Base-by-base conservation (phyloP, 2,113 vertebrate genomes). In the Trichomycterus rosablanca region DNA sequence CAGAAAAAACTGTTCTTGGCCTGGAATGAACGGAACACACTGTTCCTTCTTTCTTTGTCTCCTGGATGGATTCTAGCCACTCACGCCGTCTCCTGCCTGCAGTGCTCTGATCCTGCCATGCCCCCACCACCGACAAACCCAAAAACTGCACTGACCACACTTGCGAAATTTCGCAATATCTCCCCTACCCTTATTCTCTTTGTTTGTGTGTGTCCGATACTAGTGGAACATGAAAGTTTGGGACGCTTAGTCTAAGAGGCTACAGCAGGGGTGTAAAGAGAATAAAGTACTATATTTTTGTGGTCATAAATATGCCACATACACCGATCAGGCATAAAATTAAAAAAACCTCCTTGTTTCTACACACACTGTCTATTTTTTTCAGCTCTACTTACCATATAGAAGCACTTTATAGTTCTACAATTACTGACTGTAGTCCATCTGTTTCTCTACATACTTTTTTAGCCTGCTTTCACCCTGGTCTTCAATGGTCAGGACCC, bases 1-100 rank as follows among this genome's bases (percentile, higher is more conserved):
- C 43, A 56, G 76, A 58, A 77, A 75, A 78, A 61, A 45, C 40
- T 74, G 76, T 79, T 78, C 77, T 71, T 73, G 64, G 67, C 30
- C 63, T 34, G 58, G 70, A 66, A 66, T 39, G 46, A 73, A 19
- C 57, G 63, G 77, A 72, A 74, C 80, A 58, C 60, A 7, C 58
- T 67, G 73, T 76, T 76, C 76, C 54, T 67, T 61, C 37, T 1
- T 43, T 3, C 30, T 20, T n/a, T n/a, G n/a, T 56, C 35, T 67
- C 51, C 43, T 15, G 43, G 55, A 32, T 56, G 59, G 18, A 59
- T 48, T 62, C 35, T 63, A 51, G 40, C 45, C 58, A 56, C 35
- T 40, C 46, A 19, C 18, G 26, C 55, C 30, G 54, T 23, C 56
- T 52, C 46, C 42, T 45, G 60, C 18, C 71, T 48, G 45, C 51